Percentiles rank a stretch among this genome's conserved stretches.
These are phyloP conservation scores for Nyctibius bracteatus DNA, from an alignment of 2,113 vertebrate species.

Conservation along the genomic window DNA sequence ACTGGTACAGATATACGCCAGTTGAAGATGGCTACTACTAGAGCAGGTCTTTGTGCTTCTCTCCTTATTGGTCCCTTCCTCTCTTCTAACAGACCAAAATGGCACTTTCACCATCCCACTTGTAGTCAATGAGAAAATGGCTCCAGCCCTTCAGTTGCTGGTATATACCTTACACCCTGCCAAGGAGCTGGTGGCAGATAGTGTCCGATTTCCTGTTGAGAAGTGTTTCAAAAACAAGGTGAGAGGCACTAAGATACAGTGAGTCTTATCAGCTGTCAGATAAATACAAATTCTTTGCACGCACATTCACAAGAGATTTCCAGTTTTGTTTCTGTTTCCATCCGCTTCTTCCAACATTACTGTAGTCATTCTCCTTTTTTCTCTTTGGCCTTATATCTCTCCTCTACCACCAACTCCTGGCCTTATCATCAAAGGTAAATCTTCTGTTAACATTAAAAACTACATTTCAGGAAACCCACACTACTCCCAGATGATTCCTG, in stretches of 20 bases:
- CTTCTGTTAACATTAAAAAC: neutral
- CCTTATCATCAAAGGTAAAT: neutral
- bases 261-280: neutral
- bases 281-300: neutral
- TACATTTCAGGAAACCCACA: neutral
- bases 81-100: conserved; percentile 31
- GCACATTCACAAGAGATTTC: neutral
- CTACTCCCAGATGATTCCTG: neutral
- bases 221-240: conserved; percentile 83
- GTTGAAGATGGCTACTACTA: neutral
- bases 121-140: conserved; percentile 54
- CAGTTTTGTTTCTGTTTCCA: neutral
- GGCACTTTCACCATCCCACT: conserved; percentile 73
- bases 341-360: neutral
- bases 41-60: neutral
- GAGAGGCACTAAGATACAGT: neutral
- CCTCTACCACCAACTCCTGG: neutral
- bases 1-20: neutral
- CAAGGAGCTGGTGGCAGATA: conserved; percentile 72
- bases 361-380: neutral
- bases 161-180: conserved; percentile 77
- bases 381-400: neutral
- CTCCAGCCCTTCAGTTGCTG: conserved; percentile 72
- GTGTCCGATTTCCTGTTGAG: conserved; percentile 63
- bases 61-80: neutral